A percentile compares a stretch with the other conserved stretches of the same genome.
These are phyloP conservation scores for Macaria notata DNA, from an alignment of 2,888 invertebrate species.

Conservation along the genomic window DNA sequence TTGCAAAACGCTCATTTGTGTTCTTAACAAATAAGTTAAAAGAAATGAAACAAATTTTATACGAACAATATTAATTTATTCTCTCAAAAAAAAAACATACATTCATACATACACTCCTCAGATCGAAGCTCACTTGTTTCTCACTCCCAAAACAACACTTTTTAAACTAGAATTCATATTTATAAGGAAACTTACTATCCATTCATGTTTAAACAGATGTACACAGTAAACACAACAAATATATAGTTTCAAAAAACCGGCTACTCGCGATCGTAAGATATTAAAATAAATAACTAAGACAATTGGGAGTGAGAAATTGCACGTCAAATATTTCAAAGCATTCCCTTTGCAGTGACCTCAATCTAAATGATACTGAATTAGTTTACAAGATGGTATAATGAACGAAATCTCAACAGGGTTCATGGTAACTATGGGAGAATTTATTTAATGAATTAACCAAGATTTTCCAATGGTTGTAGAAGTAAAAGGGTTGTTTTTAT, in stretches of 20 bases:
- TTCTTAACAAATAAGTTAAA: too few relatives aligned
- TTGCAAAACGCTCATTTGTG: too few relatives aligned
- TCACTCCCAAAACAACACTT: conserved; percentile 28
- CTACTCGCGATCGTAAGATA: neutral
- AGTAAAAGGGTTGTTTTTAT: too few relatives aligned
- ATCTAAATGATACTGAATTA: neutral
- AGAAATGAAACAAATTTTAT: conserved; percentile 31
- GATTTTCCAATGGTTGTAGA: too few relatives aligned
- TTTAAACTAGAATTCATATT: neutral
- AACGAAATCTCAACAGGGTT: neutral
- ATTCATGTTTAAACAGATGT: neutral
- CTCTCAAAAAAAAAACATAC: conserved; percentile 42
- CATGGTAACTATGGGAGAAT: too few relatives aligned
- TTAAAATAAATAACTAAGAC: conserved; percentile 18
- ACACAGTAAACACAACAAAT: neutral
- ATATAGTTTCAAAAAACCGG: neutral
- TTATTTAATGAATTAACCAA: too few relatives aligned
- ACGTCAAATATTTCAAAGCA: conserved; percentile 1
- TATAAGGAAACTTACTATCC: neutral
- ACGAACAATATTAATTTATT: conserved; percentile 65
- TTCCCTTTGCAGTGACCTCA: conserved; percentile 14
- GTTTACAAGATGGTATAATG: conserved; percentile 9
- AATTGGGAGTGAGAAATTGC: conserved; percentile 8
- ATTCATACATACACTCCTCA: conserved; percentile 48
- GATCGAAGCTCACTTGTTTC: conserved; percentile 43